Evolutionary conservation across 1,140 invertebrate genomes (phyloP).

Genomic region (Acromyrmex heyeri): DNA sequence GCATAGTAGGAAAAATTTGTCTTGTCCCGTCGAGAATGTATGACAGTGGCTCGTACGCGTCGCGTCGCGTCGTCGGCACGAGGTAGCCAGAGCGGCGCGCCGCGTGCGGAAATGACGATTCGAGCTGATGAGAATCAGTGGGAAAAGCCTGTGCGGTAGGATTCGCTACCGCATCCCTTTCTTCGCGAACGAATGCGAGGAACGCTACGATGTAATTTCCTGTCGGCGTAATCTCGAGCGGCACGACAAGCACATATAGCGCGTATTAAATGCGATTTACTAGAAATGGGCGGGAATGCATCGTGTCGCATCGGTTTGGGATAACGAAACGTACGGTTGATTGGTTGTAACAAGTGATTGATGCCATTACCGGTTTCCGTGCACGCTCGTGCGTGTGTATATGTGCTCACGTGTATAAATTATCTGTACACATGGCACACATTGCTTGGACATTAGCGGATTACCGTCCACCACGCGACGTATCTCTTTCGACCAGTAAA

Average conservation of each 20-base stretch:
- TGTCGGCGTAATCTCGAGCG: conserved; percentile 53
- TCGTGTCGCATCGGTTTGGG: conserved; percentile 52
- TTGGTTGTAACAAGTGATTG: conserved; percentile 75
- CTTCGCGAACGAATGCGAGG: conserved; percentile 31
- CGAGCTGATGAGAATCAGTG: conserved; percentile 1
- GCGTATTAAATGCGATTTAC: conserved; percentile 67
- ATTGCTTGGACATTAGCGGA: conserved; percentile 70
- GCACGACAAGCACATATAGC: conserved; percentile 42
- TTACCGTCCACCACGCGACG: conserved; percentile 67
- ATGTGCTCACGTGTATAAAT: conserved; percentile 54
- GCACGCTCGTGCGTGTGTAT: background rate
- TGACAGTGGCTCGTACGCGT: background rate
- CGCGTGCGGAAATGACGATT: conserved; percentile 67
- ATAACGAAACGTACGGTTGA: conserved; percentile 74
- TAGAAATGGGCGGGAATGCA: conserved; percentile 40
- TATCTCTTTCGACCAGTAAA: conserved; percentile 63
- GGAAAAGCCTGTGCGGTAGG: conserved; percentile 31
- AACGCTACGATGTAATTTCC: conserved; percentile 67
- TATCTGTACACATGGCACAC: conserved; percentile 71
- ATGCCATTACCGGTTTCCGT: conserved; percentile 66
- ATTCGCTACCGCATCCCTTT: conserved; percentile 36
- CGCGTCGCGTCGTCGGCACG: background rate
- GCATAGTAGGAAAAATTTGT: conserved; percentile 21
- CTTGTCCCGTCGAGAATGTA: background rate
- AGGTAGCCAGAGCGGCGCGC: background rate